phyloP scores from a whole-genome alignment of 2,888 invertebrate genomes.

The Rhagophthalmus giganteus region DNA sequence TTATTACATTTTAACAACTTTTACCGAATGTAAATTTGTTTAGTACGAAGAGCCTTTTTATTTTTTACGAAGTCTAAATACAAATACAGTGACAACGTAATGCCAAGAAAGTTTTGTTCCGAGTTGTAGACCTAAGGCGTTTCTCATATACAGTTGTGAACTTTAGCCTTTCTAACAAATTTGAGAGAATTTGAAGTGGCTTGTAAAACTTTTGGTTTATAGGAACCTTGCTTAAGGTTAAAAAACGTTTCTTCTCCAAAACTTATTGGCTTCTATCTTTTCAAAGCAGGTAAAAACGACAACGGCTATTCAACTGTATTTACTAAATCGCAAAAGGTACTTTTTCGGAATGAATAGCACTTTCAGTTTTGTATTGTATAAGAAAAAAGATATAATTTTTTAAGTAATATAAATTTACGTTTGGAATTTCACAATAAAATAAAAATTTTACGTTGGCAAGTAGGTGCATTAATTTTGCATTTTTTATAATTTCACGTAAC shows the following conservation, averaged over 20 bases:
- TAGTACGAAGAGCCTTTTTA: too few relatives aligned
- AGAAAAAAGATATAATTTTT: too few relatives aligned
- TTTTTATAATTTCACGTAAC: too few relatives aligned
- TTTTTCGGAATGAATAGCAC: not conserved
- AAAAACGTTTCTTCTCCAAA: slow-evolving; percentile 22
- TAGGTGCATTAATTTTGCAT: too few relatives aligned
- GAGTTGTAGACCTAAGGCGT: slow-evolving; percentile 24
- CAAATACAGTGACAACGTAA: slow-evolving; percentile 21
- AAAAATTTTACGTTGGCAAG: too few relatives aligned
- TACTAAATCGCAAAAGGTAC: too few relatives aligned
- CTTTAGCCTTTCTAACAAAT: slow-evolving; percentile 23
- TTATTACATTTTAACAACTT: too few relatives aligned
- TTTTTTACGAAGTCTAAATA: slow-evolving; percentile 12
- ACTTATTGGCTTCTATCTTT: slow-evolving; percentile 26
- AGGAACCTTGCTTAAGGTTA: slow-evolving; percentile 24
- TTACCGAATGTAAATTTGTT: too few relatives aligned
- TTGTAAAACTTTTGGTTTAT: slow-evolving; percentile 28
- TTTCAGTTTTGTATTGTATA: too few relatives aligned
- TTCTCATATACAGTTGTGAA: slow-evolving; percentile 24
- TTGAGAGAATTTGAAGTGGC: slow-evolving; percentile 26
- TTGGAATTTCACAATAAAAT: too few relatives aligned
- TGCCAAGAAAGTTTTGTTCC: slow-evolving; percentile 16
- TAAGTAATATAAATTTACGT: too few relatives aligned
- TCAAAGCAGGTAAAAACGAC: slow-evolving; percentile 18
- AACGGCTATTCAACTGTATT: too few relatives aligned